phyloP scores from a whole-genome alignment of 2,888 invertebrate genomes.

The Neoitamus cyanurus region DNA sequence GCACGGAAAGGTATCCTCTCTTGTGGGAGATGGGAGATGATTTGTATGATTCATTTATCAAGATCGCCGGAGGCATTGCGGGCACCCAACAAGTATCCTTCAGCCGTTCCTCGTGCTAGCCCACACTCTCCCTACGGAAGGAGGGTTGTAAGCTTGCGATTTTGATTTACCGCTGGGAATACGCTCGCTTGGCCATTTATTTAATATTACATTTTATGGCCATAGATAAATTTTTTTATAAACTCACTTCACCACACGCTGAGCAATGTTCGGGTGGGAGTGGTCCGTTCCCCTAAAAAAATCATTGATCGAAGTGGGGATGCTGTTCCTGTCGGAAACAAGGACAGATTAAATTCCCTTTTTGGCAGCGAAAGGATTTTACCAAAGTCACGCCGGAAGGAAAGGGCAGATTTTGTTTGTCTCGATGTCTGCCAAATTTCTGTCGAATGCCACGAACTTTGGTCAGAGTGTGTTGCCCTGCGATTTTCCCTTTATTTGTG shows the following conservation, averaged over 20 bases:
- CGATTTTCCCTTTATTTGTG: background rate
- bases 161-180: background rate
- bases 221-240: background rate
- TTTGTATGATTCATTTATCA: slow-evolving; percentile 1
- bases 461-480: background rate
- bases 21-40: background rate
- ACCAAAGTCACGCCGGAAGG: background rate
- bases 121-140: background rate
- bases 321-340: background rate
- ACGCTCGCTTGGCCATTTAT: background rate
- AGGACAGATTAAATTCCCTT: background rate
- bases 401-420: background rate
- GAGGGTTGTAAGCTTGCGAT: background rate
- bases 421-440: background rate
- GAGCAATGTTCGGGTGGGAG: background rate
- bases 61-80: background rate
- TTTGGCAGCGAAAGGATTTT: background rate
- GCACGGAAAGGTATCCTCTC: background rate
- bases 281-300: background rate
- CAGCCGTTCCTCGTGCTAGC: background rate
- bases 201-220: background rate
- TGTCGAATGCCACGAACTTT: background rate
- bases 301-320: background rate
- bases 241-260: background rate
- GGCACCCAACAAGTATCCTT: background rate